Percentiles rank a stretch among this genome's conserved stretches.
Evolutionary conservation across 2,888 invertebrate genomes (phyloP).

Genomic region (Hipparchia semele): DNA sequence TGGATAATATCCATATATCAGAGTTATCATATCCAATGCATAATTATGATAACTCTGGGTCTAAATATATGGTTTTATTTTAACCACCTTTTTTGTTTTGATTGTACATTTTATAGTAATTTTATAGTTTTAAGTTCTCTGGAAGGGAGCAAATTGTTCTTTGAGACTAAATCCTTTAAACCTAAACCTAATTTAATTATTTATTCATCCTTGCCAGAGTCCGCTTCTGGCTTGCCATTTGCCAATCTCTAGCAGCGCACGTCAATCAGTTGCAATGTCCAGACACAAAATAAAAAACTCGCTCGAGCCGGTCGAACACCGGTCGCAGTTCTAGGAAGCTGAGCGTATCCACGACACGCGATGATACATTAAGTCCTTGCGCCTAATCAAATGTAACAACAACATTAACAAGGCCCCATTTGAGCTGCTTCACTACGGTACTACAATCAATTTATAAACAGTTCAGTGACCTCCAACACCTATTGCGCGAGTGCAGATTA

Average conservation of each 20-base stretch:
- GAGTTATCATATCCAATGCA: too few species aligned
- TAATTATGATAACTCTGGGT: too few species aligned
- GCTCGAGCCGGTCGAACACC: neutral
- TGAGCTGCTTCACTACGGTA: constrained; percentile 29
- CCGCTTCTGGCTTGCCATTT: neutral
- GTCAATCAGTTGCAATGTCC: neutral
- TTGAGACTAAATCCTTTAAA: too few species aligned
- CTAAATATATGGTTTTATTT: too few species aligned
- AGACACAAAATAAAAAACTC: neutral
- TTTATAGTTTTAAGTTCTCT: too few species aligned
- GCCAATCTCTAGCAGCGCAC: neutral
- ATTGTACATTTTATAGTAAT: too few species aligned
- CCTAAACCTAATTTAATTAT: too few species aligned
- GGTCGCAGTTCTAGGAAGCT: constrained; percentile 14
- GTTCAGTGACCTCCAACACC: constrained; percentile 70
- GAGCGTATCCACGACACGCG: constrained; percentile 4
- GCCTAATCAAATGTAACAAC: constrained; percentile 34
- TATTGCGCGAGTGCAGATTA: constrained; percentile 63
- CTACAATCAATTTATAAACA: constrained; percentile 60
- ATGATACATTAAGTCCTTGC: constrained; percentile 31
- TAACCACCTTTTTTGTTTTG: too few species aligned
- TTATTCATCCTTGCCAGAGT: too few species aligned
- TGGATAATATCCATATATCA: too few species aligned
- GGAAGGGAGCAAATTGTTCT: too few species aligned
- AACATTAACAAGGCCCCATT: constrained; percentile 30